A percentile compares a stretch with the other conserved stretches of the same genome.
These are phyloP conservation scores for Elymnias hypermnestra DNA, from an alignment of 1,140 invertebrate genomes.

Conservation along the genomic window DNA sequence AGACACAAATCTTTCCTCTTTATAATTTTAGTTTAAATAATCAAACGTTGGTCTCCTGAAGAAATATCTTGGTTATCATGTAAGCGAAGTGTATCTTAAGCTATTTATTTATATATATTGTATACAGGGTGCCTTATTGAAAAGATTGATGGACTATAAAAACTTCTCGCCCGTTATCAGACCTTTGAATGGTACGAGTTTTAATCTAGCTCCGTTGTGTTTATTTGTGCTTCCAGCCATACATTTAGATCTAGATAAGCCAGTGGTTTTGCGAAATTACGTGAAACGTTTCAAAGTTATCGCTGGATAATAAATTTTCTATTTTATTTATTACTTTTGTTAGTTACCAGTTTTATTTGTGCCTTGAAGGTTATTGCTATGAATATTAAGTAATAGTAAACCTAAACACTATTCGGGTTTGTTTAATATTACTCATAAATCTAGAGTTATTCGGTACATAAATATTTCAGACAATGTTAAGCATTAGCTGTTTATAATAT, in stretches of 20 bases:
- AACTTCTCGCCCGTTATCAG: constrained; percentile 24
- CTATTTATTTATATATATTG: constrained; percentile 2
- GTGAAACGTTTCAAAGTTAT: neutral
- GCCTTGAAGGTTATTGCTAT: too few relatives aligned
- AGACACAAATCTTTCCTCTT: too few relatives aligned
- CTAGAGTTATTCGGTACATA: neutral
- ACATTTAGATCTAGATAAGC: constrained; percentile 3
- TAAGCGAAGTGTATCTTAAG: too few relatives aligned
- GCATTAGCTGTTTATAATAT: too few relatives aligned
- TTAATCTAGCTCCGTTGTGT: constrained; percentile 17
- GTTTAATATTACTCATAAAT: too few relatives aligned
- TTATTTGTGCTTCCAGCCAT: constrained; percentile 6
- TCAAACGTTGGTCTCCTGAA: too few relatives aligned
- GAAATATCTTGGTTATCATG: too few relatives aligned
- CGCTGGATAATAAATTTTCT: neutral
- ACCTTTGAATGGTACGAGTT: constrained; percentile 15
- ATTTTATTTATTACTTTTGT: neutral
- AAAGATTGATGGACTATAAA: constrained; percentile 24
- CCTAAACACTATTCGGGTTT: too few relatives aligned
- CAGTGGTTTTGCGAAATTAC: neutral
- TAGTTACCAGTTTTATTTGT: neutral
- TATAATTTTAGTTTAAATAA: too few relatives aligned
- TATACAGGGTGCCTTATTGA: constrained; percentile 7
- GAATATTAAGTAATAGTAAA: too few relatives aligned
- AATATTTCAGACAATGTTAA: too few relatives aligned